Evolutionary conservation across 2,113 vertebrate species (phyloP).

Genomic region (Corydoras maculifer): DNA sequence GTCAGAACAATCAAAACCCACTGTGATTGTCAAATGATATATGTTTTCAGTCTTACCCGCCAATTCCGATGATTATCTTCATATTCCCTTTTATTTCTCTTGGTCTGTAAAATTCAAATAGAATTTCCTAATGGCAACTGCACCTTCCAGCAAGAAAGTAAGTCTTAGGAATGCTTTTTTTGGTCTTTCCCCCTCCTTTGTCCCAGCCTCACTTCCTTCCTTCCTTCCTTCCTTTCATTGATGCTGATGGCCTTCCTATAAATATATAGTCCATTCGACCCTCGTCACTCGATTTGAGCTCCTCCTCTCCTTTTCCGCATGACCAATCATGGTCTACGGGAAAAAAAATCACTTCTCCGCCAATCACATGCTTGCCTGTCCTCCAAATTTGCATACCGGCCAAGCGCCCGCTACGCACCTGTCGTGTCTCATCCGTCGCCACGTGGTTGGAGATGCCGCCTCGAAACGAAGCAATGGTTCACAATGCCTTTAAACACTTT

Average conservation of each 20-base stretch:
- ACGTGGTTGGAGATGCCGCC: not conserved
- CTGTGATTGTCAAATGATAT: not conserved
- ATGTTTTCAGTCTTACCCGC: conserved; percentile 57
- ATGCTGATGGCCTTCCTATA: conserved; percentile 52
- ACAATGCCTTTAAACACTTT: not conserved
- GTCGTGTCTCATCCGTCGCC: conserved; percentile 38
- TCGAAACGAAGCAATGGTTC: not conserved
- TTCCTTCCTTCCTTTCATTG: conserved; percentile 70
- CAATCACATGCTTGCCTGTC: conserved; percentile 22
- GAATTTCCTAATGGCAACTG: not conserved
- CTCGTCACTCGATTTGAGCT: conserved; percentile 37
- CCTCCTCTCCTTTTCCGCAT: not conserved
- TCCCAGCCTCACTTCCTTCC: conserved; percentile 43
- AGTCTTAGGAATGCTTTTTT: conserved; percentile 45
- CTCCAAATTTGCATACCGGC: conserved; percentile 41
- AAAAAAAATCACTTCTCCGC: not conserved
- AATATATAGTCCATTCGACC: conserved; percentile 53
- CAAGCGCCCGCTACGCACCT: conserved; percentile 50
- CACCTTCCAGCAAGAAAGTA: conserved; percentile 11
- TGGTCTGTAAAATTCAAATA: conserved; percentile 50
- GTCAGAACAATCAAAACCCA: not conserved
- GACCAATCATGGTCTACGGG: conserved; percentile 48
- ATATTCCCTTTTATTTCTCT: conserved; percentile 57
- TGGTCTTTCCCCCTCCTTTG: conserved; percentile 32
- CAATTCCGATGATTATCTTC: conserved; percentile 71